Evolutionary conservation across 2,113 vertebrate genomes (phyloP).

Genomic region (Neoarius graeffei): DNA sequence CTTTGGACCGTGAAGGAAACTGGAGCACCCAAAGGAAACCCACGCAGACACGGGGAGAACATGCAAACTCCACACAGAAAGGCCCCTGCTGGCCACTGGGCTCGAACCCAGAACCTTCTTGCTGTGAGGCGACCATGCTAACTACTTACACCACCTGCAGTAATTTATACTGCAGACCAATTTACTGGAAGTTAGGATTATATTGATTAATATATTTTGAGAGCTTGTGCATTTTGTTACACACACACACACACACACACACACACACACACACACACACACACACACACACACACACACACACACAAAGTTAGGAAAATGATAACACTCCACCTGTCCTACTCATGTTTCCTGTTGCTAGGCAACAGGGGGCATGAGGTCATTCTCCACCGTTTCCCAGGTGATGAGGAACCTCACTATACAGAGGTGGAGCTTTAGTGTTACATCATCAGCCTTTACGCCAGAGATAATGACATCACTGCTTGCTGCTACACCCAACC

Average conservation of each 20-base stretch:
- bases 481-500: not conserved
- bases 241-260: not conserved
- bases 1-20: no score
- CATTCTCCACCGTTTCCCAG: constrained; percentile 79
- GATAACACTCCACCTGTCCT: constrained; percentile 53
- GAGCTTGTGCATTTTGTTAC: not conserved
- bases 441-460: constrained; percentile 93
- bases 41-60: no score
- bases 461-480: constrained; percentile 85
- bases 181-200: not conserved
- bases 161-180: not conserved
- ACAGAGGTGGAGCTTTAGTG: constrained; percentile 87
- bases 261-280: constrained; percentile 19
- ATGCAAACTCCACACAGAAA: no score
- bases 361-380: constrained; percentile 62
- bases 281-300: constrained; percentile 26
- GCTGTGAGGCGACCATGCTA: no score
- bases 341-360: constrained; percentile 70
- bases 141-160: no score
- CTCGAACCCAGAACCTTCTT: no score
- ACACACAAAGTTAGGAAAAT: constrained; percentile 12
- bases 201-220: not conserved
- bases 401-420: constrained; percentile 90
- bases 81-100: no score
- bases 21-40: no score